Evolutionary conservation across 2,797 vertebrate species (phyloP).

Genomic region (Decapterus maruadsi): DNA sequence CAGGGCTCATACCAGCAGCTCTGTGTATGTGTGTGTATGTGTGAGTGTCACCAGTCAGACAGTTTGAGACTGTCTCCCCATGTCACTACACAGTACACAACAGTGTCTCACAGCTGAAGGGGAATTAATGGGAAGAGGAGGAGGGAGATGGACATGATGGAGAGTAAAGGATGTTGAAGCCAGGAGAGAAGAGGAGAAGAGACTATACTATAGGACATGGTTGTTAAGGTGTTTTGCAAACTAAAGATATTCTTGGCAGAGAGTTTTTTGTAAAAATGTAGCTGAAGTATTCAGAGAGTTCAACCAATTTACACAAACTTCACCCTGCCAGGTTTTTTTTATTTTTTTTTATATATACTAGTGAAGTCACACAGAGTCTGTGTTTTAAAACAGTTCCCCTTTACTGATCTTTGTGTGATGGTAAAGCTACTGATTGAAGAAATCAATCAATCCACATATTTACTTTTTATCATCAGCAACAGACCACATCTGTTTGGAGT

Average conservation of each 20-base stretch:
- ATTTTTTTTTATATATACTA: too few relatives aligned
- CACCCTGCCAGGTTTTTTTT: background rate
- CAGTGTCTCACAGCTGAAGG: slow-evolving; percentile 60
- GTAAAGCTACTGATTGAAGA: too few relatives aligned
- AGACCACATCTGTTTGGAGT: too few relatives aligned
- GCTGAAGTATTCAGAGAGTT: background rate
- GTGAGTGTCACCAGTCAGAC: slow-evolving; percentile 59
- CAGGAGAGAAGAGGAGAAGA: slow-evolving; percentile 1
- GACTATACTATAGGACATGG: background rate
- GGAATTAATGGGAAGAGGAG: slow-evolving; percentile 63
- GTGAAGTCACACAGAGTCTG: background rate
- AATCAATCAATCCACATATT: too few relatives aligned
- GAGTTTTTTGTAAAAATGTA: background rate
- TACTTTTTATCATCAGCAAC: too few relatives aligned
- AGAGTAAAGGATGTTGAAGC: slow-evolving; percentile 15
- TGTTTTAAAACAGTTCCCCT: background rate
- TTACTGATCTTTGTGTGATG: background rate
- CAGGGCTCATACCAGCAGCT: slow-evolving; percentile 45
- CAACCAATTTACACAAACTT: slow-evolving; percentile 12
- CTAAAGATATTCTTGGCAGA: background rate
- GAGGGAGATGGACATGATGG: slow-evolving; percentile 38
- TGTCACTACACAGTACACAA: slow-evolving; percentile 64
- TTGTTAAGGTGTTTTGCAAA: background rate
- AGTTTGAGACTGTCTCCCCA: slow-evolving; percentile 41
- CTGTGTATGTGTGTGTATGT: background rate